A percentile compares a stretch with the other conserved stretches of the same genome.
phyloP scores from a whole-genome alignment of 1,140 invertebrate genomes.

The Drosophila murphyi region DNA sequence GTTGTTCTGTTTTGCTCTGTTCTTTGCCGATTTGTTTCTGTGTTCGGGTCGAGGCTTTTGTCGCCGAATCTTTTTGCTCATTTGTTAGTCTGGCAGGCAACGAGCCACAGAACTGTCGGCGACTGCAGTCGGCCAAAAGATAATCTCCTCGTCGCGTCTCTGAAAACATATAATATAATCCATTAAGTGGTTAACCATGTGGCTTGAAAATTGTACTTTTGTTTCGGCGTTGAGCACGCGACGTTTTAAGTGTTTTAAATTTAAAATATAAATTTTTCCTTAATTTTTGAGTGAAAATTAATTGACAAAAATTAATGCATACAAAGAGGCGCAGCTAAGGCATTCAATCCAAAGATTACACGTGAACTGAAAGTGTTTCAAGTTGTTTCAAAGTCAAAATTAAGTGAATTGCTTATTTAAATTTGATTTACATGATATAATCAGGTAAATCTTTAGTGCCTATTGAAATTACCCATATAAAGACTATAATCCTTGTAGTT shows the following conservation, averaged over 20 bases:
- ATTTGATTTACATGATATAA: not conserved
- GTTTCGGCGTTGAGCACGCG: not conserved
- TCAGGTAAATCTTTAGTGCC: too few species aligned
- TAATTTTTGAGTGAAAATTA: slow-evolving; percentile 45
- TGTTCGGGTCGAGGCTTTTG: slow-evolving; percentile 31
- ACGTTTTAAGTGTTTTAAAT: slow-evolving; percentile 14
- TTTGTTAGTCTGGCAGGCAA: slow-evolving; percentile 62
- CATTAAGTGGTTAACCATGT: not conserved
- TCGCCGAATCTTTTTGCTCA: slow-evolving; percentile 37
- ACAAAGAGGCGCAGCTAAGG: slow-evolving; percentile 29
- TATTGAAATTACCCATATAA: too few species aligned
- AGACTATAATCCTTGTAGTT: too few species aligned
- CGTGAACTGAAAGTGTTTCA: not conserved
- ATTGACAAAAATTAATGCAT: slow-evolving; percentile 19
- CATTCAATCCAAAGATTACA: not conserved
- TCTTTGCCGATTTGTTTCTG: slow-evolving; percentile 43
- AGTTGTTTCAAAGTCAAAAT: too few species aligned
- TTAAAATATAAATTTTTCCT: slow-evolving; percentile 26
- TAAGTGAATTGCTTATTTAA: not conserved
- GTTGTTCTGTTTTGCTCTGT: slow-evolving; percentile 5
- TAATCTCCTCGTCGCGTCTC: not conserved
- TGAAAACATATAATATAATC: not conserved
- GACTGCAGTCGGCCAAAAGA: slow-evolving; percentile 15
- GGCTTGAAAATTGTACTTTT: not conserved
- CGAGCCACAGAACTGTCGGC: slow-evolving; percentile 55